Evolutionary conservation across 1,140 invertebrate species (phyloP).

Genomic region (Drosophila albomicans): DNA sequence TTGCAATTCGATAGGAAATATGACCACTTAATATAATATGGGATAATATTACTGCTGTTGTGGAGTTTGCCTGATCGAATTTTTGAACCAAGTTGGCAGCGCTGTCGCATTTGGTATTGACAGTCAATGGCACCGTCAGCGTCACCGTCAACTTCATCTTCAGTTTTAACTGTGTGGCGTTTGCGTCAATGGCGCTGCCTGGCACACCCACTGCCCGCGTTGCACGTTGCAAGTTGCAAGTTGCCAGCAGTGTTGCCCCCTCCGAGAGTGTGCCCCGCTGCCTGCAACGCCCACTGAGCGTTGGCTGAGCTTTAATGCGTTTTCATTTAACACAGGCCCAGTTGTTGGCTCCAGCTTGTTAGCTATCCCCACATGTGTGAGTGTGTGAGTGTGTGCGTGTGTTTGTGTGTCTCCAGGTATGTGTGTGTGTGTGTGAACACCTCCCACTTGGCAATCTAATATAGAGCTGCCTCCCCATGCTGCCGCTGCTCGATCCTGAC

Average conservation of each 20-base stretch:
- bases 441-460: slow-evolving; percentile 82
- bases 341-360: slow-evolving; percentile 62
- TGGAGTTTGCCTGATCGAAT: neutral
- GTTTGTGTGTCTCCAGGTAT: slow-evolving; percentile 9
- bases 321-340: slow-evolving; percentile 74
- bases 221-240: slow-evolving; percentile 34
- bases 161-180: slow-evolving; percentile 31
- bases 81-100: slow-evolving; percentile 33
- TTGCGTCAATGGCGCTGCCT: slow-evolving; percentile 46
- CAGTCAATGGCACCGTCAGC: slow-evolving; percentile 21
- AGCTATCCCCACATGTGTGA: slow-evolving; percentile 25
- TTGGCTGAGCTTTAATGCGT: slow-evolving; percentile 79
- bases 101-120: slow-evolving; percentile 4
- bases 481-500: neutral
- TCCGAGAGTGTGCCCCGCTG: slow-evolving; percentile 18
- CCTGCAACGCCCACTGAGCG: slow-evolving; percentile 72
- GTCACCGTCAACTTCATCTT: slow-evolving; percentile 26
- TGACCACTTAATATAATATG: no score
- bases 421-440: slow-evolving; percentile 68
- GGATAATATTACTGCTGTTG: no score
- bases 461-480: slow-evolving; percentile 41
- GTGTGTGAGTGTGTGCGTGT: slow-evolving; percentile 3
- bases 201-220: slow-evolving; percentile 54
- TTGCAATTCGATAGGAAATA: no score
- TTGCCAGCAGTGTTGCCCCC: slow-evolving; percentile 23